phyloP scores from a whole-genome alignment of 2,888 invertebrate species.

The Thyatira batis region DNA sequence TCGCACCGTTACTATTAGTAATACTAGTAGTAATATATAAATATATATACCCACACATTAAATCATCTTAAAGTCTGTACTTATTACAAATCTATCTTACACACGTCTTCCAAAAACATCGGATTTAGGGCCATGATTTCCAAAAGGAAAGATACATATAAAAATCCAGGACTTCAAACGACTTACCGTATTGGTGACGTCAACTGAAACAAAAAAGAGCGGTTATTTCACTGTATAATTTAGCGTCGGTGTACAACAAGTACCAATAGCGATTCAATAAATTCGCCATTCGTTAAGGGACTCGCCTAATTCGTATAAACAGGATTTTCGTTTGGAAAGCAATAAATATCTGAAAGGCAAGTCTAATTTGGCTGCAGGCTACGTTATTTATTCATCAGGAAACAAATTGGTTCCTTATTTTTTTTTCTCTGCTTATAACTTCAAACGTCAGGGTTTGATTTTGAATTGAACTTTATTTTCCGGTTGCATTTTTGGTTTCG shows the following conservation, averaged over 20 bases:
- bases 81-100: too few species aligned
- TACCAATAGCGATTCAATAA: neutral
- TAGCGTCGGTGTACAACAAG: neutral
- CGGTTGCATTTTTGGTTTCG: neutral
- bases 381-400: neutral
- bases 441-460: neutral
- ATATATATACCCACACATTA: too few species aligned
- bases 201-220: neutral
- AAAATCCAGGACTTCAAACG: too few species aligned
- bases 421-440: neutral
- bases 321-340: neutral
- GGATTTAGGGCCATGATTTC: too few species aligned
- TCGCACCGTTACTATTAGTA: too few species aligned
- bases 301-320: neutral
- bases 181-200: too few species aligned
- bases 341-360: conserved; percentile 2
- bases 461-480: neutral
- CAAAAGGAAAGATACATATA: too few species aligned
- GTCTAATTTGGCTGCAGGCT: neutral
- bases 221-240: neutral
- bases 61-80: too few species aligned
- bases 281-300: neutral
- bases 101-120: too few species aligned
- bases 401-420: conserved; percentile 3
- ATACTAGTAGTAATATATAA: too few species aligned